phyloP scores from a whole-genome alignment of 1,140 invertebrate genomes.

The Bradysia coprophila region DNA sequence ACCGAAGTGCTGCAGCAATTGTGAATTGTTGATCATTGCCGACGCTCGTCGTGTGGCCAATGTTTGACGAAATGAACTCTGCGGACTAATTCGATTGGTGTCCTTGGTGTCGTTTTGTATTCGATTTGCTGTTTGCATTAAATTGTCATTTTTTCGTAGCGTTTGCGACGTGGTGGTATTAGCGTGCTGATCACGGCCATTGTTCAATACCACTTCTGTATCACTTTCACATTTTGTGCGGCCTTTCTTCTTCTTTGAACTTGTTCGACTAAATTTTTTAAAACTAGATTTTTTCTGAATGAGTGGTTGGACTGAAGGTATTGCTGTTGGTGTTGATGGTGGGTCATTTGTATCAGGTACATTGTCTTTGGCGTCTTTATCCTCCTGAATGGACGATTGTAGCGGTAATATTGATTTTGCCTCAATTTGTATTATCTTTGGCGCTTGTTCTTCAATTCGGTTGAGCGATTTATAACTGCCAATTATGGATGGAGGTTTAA shows the following conservation, averaged over 20 bases:
- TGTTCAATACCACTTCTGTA: slow-evolving; percentile 15
- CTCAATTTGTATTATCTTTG: not conserved
- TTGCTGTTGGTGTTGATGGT: slow-evolving; percentile 1
- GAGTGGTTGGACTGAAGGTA: not conserved
- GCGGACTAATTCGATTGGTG: slow-evolving; percentile 43
- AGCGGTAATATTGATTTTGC: not conserved
- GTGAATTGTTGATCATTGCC: slow-evolving; percentile 4
- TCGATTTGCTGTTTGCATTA: slow-evolving; percentile 33
- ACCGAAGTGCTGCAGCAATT: not conserved
- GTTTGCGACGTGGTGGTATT: slow-evolving; percentile 1
- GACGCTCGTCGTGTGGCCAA: slow-evolving; percentile 16
- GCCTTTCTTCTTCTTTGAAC: slow-evolving; percentile 10
- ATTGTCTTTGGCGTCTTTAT: too few species aligned
- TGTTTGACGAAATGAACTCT: slow-evolving; percentile 39
- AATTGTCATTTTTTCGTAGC: slow-evolving; percentile 25
- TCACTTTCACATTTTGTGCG: slow-evolving; percentile 4
- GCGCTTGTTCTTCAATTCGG: not conserved
- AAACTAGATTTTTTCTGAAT: slow-evolving; percentile 9
- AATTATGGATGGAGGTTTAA: slow-evolving; percentile 20
- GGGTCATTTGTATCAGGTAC: slow-evolving; percentile 9
- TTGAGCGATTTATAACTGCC: slow-evolving; percentile 10
- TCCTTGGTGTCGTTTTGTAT: slow-evolving; percentile 52
- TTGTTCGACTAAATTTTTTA: slow-evolving; percentile 18
- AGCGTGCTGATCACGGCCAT: slow-evolving; percentile 14
- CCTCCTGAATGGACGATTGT: not conserved